Evolutionary conservation across 1,140 invertebrate species (phyloP).

Genomic region (Steinernema feltiae): DNA sequence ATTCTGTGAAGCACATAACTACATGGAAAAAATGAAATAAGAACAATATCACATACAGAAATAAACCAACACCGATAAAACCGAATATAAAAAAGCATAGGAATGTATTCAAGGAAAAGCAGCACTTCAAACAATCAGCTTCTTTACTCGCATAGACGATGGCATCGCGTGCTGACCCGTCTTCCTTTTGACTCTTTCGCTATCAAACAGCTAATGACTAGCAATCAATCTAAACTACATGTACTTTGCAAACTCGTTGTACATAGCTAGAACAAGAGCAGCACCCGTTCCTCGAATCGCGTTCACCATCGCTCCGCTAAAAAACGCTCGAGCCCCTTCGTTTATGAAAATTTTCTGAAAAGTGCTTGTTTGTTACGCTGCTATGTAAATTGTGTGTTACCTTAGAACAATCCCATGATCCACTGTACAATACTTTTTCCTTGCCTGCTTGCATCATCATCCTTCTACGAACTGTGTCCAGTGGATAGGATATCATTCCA

Average conservation of each 20-base stretch:
- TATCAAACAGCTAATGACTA: background rate
- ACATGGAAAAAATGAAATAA: too few species aligned
- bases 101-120: background rate
- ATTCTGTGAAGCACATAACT: too few species aligned
- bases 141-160: background rate
- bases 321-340: constrained; percentile 62
- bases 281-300: constrained; percentile 64
- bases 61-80: too few species aligned
- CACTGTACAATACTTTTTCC: constrained; percentile 61
- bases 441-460: constrained; percentile 64
- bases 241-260: constrained; percentile 62
- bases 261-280: constrained; percentile 63
- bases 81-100: too few species aligned
- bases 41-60: too few species aligned
- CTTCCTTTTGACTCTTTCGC: background rate
- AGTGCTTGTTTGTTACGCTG: constrained; percentile 51
- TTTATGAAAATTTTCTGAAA: constrained; percentile 65
- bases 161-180: background rate
- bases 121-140: background rate
- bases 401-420: constrained; percentile 61
- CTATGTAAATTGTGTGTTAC: constrained; percentile 29
- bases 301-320: constrained; percentile 63
- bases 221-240: constrained; percentile 26
- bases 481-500: constrained; percentile 64
- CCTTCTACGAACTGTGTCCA: constrained; percentile 62